Conservation (phyloP, 2,113 vertebrate species). For the Callionymus lyra region DNA sequence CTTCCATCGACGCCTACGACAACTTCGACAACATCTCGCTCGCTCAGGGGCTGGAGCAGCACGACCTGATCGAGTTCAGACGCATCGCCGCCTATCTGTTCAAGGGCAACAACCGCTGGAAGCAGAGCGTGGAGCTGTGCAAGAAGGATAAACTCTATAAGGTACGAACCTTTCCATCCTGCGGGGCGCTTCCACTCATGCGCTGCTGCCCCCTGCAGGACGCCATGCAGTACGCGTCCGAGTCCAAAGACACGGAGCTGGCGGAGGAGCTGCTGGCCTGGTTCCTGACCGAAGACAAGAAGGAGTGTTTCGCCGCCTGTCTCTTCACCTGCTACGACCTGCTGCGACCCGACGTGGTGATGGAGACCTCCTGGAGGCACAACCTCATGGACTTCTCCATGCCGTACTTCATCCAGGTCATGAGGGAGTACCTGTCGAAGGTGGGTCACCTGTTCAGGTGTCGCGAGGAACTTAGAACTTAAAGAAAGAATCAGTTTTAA, state of each 20-base stretch:
- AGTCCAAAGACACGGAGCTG: slow-evolving; percentile 94
- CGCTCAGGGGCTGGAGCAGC: slow-evolving; percentile 92
- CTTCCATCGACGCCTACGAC: slow-evolving; percentile 98
- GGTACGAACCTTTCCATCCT: slow-evolving; percentile 52
- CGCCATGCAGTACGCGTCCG: slow-evolving; percentile 97
- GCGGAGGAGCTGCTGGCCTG: slow-evolving; percentile 96
- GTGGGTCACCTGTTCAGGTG: slow-evolving; percentile 60
- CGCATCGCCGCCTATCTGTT: slow-evolving; percentile 97
- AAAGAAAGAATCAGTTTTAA: too few species aligned
- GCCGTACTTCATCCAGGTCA: slow-evolving; percentile 99
- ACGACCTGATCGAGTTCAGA: slow-evolving; percentile 94
- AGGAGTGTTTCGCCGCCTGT: slow-evolving; percentile 96
- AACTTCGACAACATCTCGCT: slow-evolving; percentile 99
- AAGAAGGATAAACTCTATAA: slow-evolving; percentile 98
- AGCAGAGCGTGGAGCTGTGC: slow-evolving; percentile 96
- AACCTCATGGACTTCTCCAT: slow-evolving; percentile 99
- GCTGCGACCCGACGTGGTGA: slow-evolving; percentile 90
- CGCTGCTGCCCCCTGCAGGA: slow-evolving; percentile 65
- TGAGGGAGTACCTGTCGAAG: slow-evolving; percentile 98
- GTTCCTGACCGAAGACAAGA: slow-evolving; percentile 93
- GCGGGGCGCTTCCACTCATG: neutral
- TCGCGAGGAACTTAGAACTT: too few species aligned
- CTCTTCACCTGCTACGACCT: slow-evolving; percentile 97
- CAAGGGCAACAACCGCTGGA: slow-evolving; percentile 99
- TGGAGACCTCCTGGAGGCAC: slow-evolving; percentile 98